Base-by-base conservation (phyloP, 2,797 vertebrate species). In the Anguilla megastoma region DNA sequence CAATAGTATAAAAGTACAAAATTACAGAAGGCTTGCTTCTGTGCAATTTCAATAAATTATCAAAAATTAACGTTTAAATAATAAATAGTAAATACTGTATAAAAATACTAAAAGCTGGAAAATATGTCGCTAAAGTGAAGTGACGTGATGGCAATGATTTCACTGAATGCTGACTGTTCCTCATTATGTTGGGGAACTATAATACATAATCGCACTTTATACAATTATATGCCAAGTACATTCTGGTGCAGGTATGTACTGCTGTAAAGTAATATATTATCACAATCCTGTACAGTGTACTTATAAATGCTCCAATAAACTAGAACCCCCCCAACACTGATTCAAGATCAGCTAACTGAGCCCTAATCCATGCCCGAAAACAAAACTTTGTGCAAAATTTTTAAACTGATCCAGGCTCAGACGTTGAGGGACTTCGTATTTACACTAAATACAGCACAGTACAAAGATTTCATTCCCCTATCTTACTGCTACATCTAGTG, bases 81-180 rank as follows among this genome's bases (percentile, higher is more conserved):
- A 96, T 96, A 96, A 97, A 96, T 96, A 96, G 91, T 93, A 95
- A 96, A 95, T 96, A 96, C 95, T 96, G 93, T 96, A 94, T 95
- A 94, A 96, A 95, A 93, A 95, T 95, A 95, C 91, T 95, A 95
- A 88, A 93, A 93, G 85, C 90, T 95, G 88, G 33, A 80, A 92
- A 91, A 90, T 88, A 89, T 89, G 88, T 91, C 90, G 88, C 90
- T 95, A 95, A 92, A 91, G 92, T 92, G 92, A 93, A 91, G 92
- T 92, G 92, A 93, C 91, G 90, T 79, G 95, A 92, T 89, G 83
- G 93, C 93, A 95, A 94, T 92, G 92, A 92, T 93, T 93, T 90
- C 93, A 92, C 88, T 93, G 90, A 89, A 90, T 90, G 92, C 90
- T 92, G 93, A 92, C 90, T 92, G 93, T 89, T 93, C 92, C 92